Conservation (phyloP, 2,888 invertebrate species). For the Drosophila kokeensis region DNA sequence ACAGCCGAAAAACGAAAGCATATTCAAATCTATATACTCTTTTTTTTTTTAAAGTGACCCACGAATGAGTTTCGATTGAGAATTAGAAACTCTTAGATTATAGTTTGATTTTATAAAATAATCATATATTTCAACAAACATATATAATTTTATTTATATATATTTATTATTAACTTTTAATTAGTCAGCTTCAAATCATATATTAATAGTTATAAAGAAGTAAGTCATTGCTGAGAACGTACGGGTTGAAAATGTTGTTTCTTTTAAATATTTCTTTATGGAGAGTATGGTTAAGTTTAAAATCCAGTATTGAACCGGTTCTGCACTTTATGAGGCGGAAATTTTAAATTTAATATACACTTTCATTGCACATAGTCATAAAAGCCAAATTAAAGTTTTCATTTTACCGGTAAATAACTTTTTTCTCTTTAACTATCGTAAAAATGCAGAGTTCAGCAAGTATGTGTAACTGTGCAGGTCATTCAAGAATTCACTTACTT, state of each 20-base stretch:
- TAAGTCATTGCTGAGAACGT: neutral
- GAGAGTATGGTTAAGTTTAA: neutral
- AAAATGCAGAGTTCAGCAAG: neutral
- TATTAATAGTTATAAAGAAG: neutral
- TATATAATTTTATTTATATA: too few species aligned
- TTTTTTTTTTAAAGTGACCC: neutral
- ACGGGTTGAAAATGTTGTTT: neutral
- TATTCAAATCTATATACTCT: conserved; percentile 33
- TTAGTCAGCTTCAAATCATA: too few species aligned
- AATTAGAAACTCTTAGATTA: too few species aligned
- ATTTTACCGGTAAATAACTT: neutral
- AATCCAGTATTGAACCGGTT: neutral
- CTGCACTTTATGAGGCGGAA: neutral
- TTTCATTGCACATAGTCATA: neutral
- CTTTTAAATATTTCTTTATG: neutral
- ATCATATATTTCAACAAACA: neutral
- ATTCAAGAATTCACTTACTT: neutral
- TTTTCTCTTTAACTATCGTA: neutral
- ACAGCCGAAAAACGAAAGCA: conserved; percentile 45
- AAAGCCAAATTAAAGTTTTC: neutral
- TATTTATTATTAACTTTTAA: too few species aligned
- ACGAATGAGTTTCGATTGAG: neutral
- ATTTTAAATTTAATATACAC: neutral
- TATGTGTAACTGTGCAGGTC: neutral
- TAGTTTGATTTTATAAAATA: neutral